These are phyloP conservation scores for Timema cristinae DNA, from an alignment of 2,888 invertebrate species.

Conservation along the genomic window DNA sequence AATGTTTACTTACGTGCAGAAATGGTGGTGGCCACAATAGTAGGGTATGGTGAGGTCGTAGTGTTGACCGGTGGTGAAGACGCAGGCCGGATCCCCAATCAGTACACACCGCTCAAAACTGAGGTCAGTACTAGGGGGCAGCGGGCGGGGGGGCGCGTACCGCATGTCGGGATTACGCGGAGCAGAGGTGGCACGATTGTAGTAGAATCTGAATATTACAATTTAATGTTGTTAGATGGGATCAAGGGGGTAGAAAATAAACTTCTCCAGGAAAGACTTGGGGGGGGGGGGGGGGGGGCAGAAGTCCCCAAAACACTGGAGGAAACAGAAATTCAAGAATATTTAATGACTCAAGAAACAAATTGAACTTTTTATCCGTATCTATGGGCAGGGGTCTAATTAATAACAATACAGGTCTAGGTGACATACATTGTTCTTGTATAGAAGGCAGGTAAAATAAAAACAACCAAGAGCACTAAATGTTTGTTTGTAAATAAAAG, in stretches of 20 bases:
- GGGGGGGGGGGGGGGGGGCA: too few species aligned
- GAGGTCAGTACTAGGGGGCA: constrained; percentile 8
- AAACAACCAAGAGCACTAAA: too few species aligned
- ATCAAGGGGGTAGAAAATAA: not conserved
- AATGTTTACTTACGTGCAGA: constrained; percentile 53
- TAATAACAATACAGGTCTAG: too few species aligned
- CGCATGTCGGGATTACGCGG: constrained; percentile 34
- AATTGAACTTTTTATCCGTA: too few species aligned
- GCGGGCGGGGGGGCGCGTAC: constrained; percentile 22
- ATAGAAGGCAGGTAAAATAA: too few species aligned
- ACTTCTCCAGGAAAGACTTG: too few species aligned
- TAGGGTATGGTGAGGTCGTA: constrained; percentile 55
- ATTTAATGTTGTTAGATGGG: not conserved
- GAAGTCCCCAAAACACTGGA: too few species aligned
- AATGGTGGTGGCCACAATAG: constrained; percentile 58
- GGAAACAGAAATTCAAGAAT: too few species aligned
- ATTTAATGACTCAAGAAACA: too few species aligned
- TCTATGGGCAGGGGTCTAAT: too few species aligned
- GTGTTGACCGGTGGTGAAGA: constrained; percentile 41
- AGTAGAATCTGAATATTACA: constrained; percentile 38
- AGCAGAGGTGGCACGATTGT: constrained; percentile 38
- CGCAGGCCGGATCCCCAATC: constrained; percentile 45
- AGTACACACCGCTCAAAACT: constrained; percentile 44
- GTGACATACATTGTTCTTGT: too few species aligned
- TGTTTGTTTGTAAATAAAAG: too few species aligned